Conservation (phyloP, 2,797 vertebrate genomes). For the Synaphobranchus kaupii region DNA sequence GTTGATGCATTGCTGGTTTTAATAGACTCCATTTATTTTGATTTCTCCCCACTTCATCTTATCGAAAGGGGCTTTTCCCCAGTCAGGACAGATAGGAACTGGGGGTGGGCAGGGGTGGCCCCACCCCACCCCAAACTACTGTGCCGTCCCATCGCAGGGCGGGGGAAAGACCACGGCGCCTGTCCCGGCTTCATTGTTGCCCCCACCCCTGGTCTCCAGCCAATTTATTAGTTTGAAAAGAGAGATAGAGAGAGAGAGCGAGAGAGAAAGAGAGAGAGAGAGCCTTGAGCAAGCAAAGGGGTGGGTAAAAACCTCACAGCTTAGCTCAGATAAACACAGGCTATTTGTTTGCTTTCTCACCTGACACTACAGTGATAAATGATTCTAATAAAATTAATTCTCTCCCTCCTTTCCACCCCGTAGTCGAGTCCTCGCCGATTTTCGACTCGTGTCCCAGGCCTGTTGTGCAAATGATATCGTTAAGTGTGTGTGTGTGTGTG, state of each 20-base stretch:
- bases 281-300: slow-evolving; percentile 74
- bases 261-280: slow-evolving; percentile 40
- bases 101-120: slow-evolving; percentile 50
- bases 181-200: slow-evolving; percentile 77
- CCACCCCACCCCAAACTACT: not conserved
- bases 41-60: slow-evolving; percentile 99
- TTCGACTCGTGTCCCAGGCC: slow-evolving; percentile 43
- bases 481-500: not conserved
- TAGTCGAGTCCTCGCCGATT: slow-evolving; percentile 36
- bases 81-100: slow-evolving; percentile 93
- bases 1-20: slow-evolving; percentile 99
- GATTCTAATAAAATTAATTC: slow-evolving; percentile 90
- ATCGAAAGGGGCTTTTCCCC: slow-evolving; percentile 83
- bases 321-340: slow-evolving; percentile 94
- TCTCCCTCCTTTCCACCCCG: not conserved
- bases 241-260: slow-evolving; percentile 50
- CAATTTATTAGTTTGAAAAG: slow-evolving; percentile 10
- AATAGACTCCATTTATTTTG: slow-evolving; percentile 99
- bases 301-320: slow-evolving; percentile 84
- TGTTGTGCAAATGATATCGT: slow-evolving; percentile 46
- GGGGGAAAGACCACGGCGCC: slow-evolving; percentile 57
- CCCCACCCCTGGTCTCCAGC: slow-evolving; percentile 69
- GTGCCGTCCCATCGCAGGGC: slow-evolving; percentile 51
- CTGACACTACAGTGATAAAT: slow-evolving; percentile 93
- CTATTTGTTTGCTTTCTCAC: slow-evolving; percentile 70